Evolutionary conservation across 2,888 invertebrate genomes (phyloP), one percentile per base, ranked within the genome.

Genomic region (Allygus modestus): DNA sequence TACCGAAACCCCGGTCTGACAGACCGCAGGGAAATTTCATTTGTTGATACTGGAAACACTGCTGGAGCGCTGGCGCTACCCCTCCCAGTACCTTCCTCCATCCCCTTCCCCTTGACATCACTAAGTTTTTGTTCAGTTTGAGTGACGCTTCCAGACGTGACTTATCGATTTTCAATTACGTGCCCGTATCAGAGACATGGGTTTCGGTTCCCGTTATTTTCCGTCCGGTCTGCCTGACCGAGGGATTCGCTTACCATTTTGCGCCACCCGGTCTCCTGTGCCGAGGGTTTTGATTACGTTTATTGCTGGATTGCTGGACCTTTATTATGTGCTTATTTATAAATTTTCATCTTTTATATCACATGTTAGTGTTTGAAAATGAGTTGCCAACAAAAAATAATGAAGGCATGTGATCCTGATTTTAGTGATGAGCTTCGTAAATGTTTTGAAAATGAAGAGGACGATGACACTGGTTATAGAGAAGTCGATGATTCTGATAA

Each of bases 31-130:
- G 75, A 69, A 83, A 31, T 83, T 83, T 83, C 75, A 33, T 12
- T 58, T 31, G 15, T 54, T 75, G 0, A 69, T 73, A 54, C 51
- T 83, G 83, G 83, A 31, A 58, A 51, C 54, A 73, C 83, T 83
- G 83, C 1, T 51, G 26, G 23, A 37, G 2, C 26, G 1, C 12
- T 37, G 31, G 9, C 4, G 31, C 15, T 33, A 5, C n/a, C 4
- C 26, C n/a, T 11, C 82, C 20, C 33, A 82, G 41, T 65, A 82
- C 54, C 82, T 82, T 61, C 82, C 82, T 54, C 61, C 82, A 31
- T n/a, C 61, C 33, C 31, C 15, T 23, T 54, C 11, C 15, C 31
- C 0, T 5, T 65, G 17, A 11, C 26, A n/a, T 5, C 9, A 9
- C 37, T 65, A 12, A 11, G 33, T 41, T 23, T 23, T 82, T 82